Conservation (phyloP, 2,113 vertebrate species). For the Myodes glareolus region DNA sequence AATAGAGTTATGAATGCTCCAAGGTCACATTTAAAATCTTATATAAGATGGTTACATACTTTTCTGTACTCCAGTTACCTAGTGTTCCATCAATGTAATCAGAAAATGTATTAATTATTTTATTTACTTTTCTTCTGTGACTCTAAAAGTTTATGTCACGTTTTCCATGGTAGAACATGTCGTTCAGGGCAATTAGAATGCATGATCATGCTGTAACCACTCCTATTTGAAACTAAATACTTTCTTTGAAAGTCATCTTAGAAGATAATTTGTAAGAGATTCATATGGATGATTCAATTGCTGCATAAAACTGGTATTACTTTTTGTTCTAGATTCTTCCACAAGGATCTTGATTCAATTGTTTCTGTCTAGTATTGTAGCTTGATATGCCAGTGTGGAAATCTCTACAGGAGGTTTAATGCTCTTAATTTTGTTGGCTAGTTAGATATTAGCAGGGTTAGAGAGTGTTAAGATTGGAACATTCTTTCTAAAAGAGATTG, state of each 20-base stretch:
- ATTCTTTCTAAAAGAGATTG: too few relatives aligned
- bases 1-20: not conserved
- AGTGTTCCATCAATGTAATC: not conserved
- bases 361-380: not conserved
- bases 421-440: not conserved
- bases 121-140: not conserved
- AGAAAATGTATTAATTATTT: not conserved
- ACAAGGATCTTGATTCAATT: not conserved
- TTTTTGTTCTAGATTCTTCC: not conserved
- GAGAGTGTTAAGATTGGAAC: not conserved
- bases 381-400: not conserved
- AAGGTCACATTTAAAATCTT: not conserved
- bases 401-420: not conserved
- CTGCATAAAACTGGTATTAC: not conserved
- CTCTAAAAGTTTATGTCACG: not conserved
- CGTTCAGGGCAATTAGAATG: not conserved
- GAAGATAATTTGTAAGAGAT: not conserved
- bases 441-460: not conserved
- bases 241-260: not conserved
- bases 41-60: not conserved
- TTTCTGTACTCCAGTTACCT: not conserved
- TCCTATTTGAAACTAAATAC: not conserved
- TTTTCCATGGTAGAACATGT: not conserved
- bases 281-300: not conserved
- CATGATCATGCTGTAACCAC: too few relatives aligned